Percentiles rank a stretch among this genome's conserved stretches.
Evolutionary conservation across 2,113 vertebrate genomes (phyloP).

Genomic region (Aspidoscelis tigris): DNA sequence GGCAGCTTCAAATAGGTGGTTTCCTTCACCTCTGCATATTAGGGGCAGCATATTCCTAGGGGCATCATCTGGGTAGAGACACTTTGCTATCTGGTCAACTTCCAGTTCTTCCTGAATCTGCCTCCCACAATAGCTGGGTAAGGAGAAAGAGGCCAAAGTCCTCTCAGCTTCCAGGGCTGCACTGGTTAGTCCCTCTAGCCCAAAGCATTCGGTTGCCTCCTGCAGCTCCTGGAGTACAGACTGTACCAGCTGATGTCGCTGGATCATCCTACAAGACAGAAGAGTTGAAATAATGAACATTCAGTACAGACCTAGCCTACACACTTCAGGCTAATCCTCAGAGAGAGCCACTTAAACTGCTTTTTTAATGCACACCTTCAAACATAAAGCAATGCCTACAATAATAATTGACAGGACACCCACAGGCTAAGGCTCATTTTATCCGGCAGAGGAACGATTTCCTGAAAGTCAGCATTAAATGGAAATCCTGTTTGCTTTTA

Average conservation of each 20-base stretch:
- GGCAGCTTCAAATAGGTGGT: conserved; percentile 90
- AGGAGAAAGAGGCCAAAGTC: conserved; percentile 80
- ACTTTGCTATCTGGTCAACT: conserved; percentile 83
- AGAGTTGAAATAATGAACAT: conserved; percentile 13
- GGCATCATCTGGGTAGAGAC: conserved; percentile 90
- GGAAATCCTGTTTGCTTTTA: background rate
- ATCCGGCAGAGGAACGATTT: background rate
- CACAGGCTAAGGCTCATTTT: background rate
- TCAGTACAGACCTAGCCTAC: background rate
- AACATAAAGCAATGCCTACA: background rate
- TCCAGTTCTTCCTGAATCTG: conserved; percentile 82
- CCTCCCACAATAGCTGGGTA: conserved; percentile 77
- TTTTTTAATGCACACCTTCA: background rate
- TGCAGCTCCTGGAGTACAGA: conserved; percentile 89
- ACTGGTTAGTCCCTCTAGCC: conserved; percentile 82
- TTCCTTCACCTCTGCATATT: conserved; percentile 88
- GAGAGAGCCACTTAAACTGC: background rate
- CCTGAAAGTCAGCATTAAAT: background rate
- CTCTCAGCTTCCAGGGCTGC: conserved; percentile 83
- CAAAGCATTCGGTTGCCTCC: conserved; percentile 88
- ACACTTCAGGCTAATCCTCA: background rate
- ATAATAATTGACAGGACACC: background rate
- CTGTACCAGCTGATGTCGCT: conserved; percentile 87
- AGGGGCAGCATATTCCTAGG: conserved; percentile 88
- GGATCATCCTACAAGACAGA: conserved; percentile 83